Evolutionary conservation across 2,113 vertebrate genomes (phyloP).

Genomic region (Melanotaenia duboulayi): DNA sequence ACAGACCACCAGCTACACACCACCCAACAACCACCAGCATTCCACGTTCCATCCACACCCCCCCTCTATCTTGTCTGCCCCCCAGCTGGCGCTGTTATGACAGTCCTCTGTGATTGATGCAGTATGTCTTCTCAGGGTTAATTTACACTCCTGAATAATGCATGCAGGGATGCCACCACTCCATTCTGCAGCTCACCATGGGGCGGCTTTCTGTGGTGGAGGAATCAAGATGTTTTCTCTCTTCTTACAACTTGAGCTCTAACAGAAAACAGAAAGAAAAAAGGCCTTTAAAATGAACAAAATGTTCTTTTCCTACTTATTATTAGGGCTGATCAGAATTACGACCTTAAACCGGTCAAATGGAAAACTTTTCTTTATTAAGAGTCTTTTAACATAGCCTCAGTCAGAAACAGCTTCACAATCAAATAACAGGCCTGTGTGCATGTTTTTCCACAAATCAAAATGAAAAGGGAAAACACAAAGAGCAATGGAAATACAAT

Average conservation of each 20-base stretch:
- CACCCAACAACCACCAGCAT: slow-evolving; percentile 73
- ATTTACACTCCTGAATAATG: slow-evolving; percentile 94
- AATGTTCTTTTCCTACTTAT: too few relatives aligned
- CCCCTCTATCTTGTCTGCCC: slow-evolving; percentile 33
- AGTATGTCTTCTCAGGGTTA: slow-evolving; percentile 90
- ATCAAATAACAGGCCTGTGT: too few relatives aligned
- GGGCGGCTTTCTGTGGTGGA: slow-evolving; percentile 80
- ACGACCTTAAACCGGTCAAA: too few relatives aligned
- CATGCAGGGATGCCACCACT: slow-evolving; percentile 83
- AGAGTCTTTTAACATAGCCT: too few relatives aligned
- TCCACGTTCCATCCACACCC: slow-evolving; percentile 22
- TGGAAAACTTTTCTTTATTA: too few relatives aligned
- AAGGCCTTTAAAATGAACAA: slow-evolving; percentile 45
- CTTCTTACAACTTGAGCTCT: slow-evolving; percentile 31
- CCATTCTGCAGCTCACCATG: slow-evolving; percentile 88
- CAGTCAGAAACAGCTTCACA: too few relatives aligned
- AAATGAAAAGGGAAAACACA: too few relatives aligned
- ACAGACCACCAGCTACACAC: slow-evolving; percentile 82
- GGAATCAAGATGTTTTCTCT: slow-evolving; percentile 75
- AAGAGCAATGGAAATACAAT: too few relatives aligned
- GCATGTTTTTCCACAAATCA: too few relatives aligned
- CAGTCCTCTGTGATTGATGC: slow-evolving; percentile 92
- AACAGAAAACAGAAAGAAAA: slow-evolving; percentile 34
- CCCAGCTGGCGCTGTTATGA: slow-evolving; percentile 80
- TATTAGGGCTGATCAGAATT: too few relatives aligned